These are phyloP conservation scores for Cephalotes varians DNA, from an alignment of 2,888 invertebrate genomes.

Conservation along the genomic window DNA sequence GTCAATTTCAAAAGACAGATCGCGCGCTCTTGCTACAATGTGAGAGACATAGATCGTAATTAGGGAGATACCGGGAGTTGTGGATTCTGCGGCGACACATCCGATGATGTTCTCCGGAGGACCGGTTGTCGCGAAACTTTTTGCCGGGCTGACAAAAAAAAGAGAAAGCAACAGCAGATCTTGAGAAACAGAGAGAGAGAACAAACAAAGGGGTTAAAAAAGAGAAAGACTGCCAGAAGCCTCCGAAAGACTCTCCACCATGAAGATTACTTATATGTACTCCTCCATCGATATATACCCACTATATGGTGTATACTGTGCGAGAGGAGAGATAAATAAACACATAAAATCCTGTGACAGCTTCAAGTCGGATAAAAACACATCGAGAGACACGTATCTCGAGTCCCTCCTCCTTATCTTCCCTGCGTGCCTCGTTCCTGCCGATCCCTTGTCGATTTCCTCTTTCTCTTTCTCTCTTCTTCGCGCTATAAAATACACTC, in stretches of 20 bases:
- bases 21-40: background rate
- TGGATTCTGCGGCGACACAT: constrained; percentile 54
- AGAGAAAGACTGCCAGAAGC: constrained; percentile 67
- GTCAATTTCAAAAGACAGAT: constrained; percentile 18
- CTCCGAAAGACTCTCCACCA: constrained; percentile 59
- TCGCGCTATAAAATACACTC: constrained; percentile 30
- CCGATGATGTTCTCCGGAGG: constrained; percentile 47
- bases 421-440: background rate
- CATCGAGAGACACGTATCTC: constrained; percentile 72
- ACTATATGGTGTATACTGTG: constrained; percentile 48
- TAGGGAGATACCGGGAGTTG: constrained; percentile 40
- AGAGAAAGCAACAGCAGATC: constrained; percentile 25
- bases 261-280: constrained; percentile 45
- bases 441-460: constrained; percentile 18
- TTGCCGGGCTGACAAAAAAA: constrained; percentile 46
- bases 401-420: constrained; percentile 57
- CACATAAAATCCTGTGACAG: constrained; percentile 81
- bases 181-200: constrained; percentile 9
- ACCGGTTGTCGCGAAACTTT: constrained; percentile 70
- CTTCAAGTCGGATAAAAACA: constrained; percentile 80
- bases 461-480: constrained; percentile 28
- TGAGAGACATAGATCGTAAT: constrained; percentile 46
- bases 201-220: constrained; percentile 66
- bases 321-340: constrained; percentile 79
- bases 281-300: constrained; percentile 50